A percentile compares a stretch with the other conserved stretches of the same genome.
Conservation (phyloP, 2,113 vertebrate species). For the Mobula hypostoma region DNA sequence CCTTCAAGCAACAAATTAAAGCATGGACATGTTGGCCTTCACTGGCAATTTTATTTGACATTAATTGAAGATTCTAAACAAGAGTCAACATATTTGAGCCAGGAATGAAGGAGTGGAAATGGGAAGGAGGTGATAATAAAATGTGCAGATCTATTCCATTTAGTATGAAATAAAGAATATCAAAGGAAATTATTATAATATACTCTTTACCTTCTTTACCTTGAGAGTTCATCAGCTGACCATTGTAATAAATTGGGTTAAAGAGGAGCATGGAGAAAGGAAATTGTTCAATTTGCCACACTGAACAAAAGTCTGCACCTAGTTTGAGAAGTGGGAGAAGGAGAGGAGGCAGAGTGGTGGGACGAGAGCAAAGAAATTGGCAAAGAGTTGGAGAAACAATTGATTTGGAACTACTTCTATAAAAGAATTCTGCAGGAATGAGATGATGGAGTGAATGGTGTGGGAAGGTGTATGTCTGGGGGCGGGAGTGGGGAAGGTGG, state of each 20-base stretch:
- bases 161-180: background rate
- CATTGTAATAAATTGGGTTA: background rate
- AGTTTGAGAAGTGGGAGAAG: too few relatives aligned
- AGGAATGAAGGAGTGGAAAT: background rate
- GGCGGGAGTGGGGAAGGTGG: background rate
- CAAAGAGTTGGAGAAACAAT: background rate
- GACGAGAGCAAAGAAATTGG: too few relatives aligned
- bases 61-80: background rate
- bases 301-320: background rate
- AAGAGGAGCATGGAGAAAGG: background rate
- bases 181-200: background rate
- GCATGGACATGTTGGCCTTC: background rate
- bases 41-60: background rate
- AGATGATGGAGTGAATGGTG: too few relatives aligned
- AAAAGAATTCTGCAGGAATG: background rate
- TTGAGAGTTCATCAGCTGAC: background rate
- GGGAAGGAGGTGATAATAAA: background rate
- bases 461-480: too few relatives aligned
- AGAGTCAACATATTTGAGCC: background rate
- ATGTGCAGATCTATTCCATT: background rate
- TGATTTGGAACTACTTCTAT: background rate
- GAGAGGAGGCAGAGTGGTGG: background rate
- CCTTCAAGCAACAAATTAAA: background rate
- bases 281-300: background rate
- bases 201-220: background rate